Percentiles rank a stretch among this genome's conserved stretches.
These are phyloP conservation scores for Spicauda simplicius DNA, from an alignment of 2,888 invertebrate genomes.

Conservation along the genomic window DNA sequence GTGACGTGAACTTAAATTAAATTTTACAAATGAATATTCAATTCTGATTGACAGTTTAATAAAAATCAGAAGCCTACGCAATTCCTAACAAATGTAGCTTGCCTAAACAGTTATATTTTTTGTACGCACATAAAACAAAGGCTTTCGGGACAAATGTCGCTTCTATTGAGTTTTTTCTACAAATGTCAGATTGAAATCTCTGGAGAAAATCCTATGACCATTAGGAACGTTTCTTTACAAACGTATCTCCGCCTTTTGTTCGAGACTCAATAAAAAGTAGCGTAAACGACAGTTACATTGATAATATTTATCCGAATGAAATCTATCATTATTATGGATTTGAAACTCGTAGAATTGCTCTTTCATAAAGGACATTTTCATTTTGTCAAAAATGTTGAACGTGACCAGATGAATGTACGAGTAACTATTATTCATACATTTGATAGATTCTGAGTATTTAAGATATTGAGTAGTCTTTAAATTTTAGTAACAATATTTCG, in stretches of 20 bases:
- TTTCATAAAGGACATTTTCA: too few relatives aligned
- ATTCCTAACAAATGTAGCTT: background rate
- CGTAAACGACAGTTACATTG: conserved; percentile 18
- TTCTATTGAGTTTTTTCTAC: conserved; percentile 21
- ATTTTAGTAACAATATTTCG: too few relatives aligned
- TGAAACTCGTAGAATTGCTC: too few relatives aligned
- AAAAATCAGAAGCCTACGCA: background rate
- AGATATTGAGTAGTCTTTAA: too few relatives aligned
- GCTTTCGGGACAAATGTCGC: background rate
- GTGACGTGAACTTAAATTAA: conserved; percentile 33
- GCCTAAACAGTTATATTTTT: background rate
- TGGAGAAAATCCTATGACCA: conserved; percentile 24
- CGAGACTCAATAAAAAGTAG: conserved; percentile 7
- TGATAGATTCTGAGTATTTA: too few relatives aligned
- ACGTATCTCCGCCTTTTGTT: conserved; percentile 12
- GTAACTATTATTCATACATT: too few relatives aligned
- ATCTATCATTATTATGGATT: background rate
- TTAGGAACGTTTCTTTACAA: conserved; percentile 17
- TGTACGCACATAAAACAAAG: background rate
- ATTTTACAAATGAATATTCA: conserved; percentile 1
- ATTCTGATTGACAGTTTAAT: conserved; percentile 7
- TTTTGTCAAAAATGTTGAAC: too few relatives aligned
- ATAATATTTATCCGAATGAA: conserved; percentile 10
- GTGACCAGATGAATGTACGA: too few relatives aligned
- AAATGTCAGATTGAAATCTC: conserved; percentile 21